Evolutionary conservation across 2,888 invertebrate species (phyloP).

Genomic region (Xestoiulus laeticollis): DNA sequence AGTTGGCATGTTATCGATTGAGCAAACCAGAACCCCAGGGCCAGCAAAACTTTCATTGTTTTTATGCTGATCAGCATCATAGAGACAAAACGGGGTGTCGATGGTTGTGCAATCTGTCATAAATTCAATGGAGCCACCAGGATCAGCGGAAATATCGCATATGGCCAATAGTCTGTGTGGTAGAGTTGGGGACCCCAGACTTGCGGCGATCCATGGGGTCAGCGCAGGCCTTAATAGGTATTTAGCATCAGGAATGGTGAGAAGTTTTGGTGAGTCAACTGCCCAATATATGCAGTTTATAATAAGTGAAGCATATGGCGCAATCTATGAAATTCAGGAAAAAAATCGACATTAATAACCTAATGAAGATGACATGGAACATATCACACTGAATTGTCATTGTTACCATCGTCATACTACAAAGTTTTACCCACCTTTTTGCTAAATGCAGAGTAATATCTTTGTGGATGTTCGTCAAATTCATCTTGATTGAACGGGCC

Average conservation of each 20-base stretch:
- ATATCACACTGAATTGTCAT: too few species aligned
- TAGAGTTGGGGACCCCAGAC: conserved; percentile 84
- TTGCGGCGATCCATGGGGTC: conserved; percentile 92
- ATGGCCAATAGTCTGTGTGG: conserved; percentile 91
- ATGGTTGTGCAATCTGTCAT: conserved; percentile 99
- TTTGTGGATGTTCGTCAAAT: conserved; percentile 91
- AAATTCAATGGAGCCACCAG: conserved; percentile 98
- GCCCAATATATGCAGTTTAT: conserved; percentile 99
- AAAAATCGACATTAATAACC: too few species aligned
- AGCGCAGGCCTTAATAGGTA: conserved; percentile 85
- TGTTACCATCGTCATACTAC: too few species aligned
- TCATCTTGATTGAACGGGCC: conserved; percentile 90
- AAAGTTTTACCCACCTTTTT: conserved; percentile 72
- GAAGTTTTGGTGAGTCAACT: conserved; percentile 91
- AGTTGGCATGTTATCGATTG: conserved; percentile 99
- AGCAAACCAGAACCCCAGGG: conserved; percentile 97
- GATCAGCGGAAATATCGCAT: conserved; percentile 99
- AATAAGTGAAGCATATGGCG: conserved; percentile 96
- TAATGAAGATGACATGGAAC: too few species aligned
- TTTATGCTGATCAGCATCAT: conserved; percentile 97
- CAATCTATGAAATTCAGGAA: conserved; percentile 72
- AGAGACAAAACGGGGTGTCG: conserved; percentile 98
- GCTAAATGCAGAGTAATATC: conserved; percentile 94
- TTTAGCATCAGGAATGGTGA: conserved; percentile 98
- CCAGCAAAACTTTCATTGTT: conserved; percentile 96